Conservation (phyloP, 2,113 vertebrate species). For the Menidia beryllina region DNA sequence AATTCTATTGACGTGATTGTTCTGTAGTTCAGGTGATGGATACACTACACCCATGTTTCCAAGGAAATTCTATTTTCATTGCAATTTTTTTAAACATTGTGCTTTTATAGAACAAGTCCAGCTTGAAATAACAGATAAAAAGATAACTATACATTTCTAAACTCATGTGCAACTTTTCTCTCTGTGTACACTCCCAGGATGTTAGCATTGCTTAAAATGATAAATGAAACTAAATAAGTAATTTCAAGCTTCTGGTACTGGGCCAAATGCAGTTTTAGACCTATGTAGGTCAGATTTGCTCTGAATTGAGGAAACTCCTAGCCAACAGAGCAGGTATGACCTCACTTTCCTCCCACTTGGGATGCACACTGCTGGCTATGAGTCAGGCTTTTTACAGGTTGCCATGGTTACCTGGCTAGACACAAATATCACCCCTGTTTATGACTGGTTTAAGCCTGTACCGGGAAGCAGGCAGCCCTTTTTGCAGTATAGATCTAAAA, state of each 20-base stretch:
- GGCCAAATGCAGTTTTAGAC: background rate
- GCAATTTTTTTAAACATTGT: background rate
- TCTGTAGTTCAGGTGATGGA: background rate
- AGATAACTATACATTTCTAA: background rate
- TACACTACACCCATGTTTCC: background rate
- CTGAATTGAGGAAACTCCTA: constrained; percentile 50
- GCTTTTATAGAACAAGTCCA: too few species aligned
- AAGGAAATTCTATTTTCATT: background rate
- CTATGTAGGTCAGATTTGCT: background rate
- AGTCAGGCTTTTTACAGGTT: constrained; percentile 68
- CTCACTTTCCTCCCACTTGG: constrained; percentile 35
- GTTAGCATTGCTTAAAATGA: background rate
- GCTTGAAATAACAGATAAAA: too few species aligned
- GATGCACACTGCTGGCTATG: constrained; percentile 43
- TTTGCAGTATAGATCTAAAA: constrained; percentile 35
- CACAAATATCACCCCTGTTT: constrained; percentile 70
- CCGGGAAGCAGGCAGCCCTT: constrained; percentile 47
- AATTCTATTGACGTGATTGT: background rate
- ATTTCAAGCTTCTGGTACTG: background rate
- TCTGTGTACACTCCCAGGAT: background rate
- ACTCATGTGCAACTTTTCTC: background rate
- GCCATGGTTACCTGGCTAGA: constrained; percentile 56
- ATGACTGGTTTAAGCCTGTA: constrained; percentile 46
- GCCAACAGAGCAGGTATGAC: constrained; percentile 42
- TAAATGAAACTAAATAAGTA: background rate